These are phyloP conservation scores for Lacerta viridis DNA, from an alignment of 2,797 vertebrate species.

Conservation along the genomic window DNA sequence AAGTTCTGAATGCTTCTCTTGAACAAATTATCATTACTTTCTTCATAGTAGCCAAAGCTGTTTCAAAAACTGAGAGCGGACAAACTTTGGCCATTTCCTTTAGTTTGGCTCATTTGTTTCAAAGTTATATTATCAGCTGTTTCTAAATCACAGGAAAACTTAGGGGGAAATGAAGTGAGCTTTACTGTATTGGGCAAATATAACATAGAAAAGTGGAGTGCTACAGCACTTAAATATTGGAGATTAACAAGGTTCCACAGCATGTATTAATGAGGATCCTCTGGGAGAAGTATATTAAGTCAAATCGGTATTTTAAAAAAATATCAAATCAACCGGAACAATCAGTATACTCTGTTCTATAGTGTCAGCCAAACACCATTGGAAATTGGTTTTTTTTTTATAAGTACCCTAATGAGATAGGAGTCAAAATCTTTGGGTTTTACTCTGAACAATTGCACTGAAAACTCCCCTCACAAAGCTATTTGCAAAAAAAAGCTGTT, in stretches of 20 bases:
- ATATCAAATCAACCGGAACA: constrained; percentile 50
- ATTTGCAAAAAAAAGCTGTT: constrained; percentile 42
- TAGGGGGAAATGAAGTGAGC: constrained; percentile 4
- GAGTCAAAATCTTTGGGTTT: neutral
- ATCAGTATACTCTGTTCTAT: constrained; percentile 19
- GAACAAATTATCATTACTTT: neutral
- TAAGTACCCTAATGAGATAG: constrained; percentile 18
- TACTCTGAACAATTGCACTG: neutral
- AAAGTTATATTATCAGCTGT: constrained; percentile 14
- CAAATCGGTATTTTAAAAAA: constrained; percentile 42
- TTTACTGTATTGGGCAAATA: neutral
- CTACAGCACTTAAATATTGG: neutral
- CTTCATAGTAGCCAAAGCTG: constrained; percentile 11
- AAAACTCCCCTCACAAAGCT: constrained; percentile 6
- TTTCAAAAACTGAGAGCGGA: constrained; percentile 7
- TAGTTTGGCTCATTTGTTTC: constrained; percentile 5
- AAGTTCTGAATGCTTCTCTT: neutral
- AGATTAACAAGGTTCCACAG: constrained; percentile 6
- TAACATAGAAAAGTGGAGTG: constrained; percentile 5
- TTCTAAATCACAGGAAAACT: neutral
- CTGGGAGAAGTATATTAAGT: constrained; percentile 34
- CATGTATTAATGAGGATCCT: constrained; percentile 28
- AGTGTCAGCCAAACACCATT: constrained; percentile 20
- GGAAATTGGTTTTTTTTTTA: neutral
- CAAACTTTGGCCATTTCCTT: neutral